phyloP scores from a whole-genome alignment of 2,888 invertebrate species.

The Strigamia transsilvanica region DNA sequence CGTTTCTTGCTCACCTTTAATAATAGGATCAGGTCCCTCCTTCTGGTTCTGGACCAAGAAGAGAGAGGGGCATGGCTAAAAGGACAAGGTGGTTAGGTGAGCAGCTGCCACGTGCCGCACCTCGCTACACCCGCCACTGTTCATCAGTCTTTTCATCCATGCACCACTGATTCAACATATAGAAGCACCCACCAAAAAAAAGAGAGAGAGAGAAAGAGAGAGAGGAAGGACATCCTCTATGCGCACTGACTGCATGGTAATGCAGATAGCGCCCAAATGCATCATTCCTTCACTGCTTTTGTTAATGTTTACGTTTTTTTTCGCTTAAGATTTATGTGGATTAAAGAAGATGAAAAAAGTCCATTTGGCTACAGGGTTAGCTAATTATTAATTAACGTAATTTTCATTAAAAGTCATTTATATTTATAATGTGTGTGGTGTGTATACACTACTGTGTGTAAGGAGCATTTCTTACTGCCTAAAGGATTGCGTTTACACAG shows the following conservation, averaged over 20 bases:
- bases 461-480: not conserved
- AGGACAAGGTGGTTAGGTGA: conserved; percentile 48
- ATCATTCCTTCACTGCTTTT: not conserved
- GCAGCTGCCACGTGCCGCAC: conserved; percentile 49
- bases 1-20: conserved; percentile 40
- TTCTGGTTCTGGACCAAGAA: conserved; percentile 41
- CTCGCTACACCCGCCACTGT: conserved; percentile 43
- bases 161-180: conserved; percentile 28
- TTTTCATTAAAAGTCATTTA: too few species aligned
- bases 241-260: conserved; percentile 37
- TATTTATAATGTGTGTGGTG: too few species aligned
- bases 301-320: not conserved
- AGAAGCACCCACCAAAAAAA: conserved; percentile 24
- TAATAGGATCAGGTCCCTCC: conserved; percentile 49
- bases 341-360: not conserved
- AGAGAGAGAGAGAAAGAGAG: not conserved
- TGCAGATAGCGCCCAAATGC: conserved; percentile 3
- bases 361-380: not conserved
- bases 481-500: conserved; percentile 18
- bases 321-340: not conserved
- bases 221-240: not conserved
- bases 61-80: conserved; percentile 43
- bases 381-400: too few species aligned
- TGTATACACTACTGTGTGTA: too few species aligned
- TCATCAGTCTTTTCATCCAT: conserved; percentile 41